phyloP scores from a whole-genome alignment of 2,113 vertebrate genomes.

The Onychostoma macrolepis region DNA sequence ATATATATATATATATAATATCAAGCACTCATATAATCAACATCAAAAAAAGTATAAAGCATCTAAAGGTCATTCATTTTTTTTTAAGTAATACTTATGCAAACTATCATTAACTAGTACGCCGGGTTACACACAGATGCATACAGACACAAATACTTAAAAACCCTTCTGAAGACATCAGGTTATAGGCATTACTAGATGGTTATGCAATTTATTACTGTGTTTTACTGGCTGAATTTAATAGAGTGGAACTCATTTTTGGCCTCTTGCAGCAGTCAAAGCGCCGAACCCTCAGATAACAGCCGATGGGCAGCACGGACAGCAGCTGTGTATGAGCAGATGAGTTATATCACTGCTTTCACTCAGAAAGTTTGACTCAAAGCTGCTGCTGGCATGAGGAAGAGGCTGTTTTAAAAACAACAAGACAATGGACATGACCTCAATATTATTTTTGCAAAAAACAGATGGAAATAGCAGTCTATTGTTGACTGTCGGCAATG shows the following conservation, averaged over 20 bases:
- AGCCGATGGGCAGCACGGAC: background rate
- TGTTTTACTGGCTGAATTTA: background rate
- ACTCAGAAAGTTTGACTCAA: conserved; percentile 3
- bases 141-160: background rate
- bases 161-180: background rate
- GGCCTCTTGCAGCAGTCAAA: background rate
- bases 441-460: background rate
- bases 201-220: background rate
- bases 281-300: background rate
- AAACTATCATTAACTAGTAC: no score
- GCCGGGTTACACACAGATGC: background rate
- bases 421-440: conserved; percentile 3
- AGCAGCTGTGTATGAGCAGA: background rate
- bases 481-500: background rate
- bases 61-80: no score
- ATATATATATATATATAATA: background rate
- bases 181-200: background rate
- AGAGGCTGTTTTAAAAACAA: background rate
- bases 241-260: background rate
- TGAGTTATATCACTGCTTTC: conserved; percentile 15
- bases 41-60: no score
- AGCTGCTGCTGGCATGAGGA: background rate
- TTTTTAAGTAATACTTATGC: no score
- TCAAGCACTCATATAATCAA: background rate
- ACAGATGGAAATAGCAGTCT: background rate